Evolutionary conservation across 2,113 vertebrate species (phyloP).

Genomic region (Pomatostomus ruficeps): DNA sequence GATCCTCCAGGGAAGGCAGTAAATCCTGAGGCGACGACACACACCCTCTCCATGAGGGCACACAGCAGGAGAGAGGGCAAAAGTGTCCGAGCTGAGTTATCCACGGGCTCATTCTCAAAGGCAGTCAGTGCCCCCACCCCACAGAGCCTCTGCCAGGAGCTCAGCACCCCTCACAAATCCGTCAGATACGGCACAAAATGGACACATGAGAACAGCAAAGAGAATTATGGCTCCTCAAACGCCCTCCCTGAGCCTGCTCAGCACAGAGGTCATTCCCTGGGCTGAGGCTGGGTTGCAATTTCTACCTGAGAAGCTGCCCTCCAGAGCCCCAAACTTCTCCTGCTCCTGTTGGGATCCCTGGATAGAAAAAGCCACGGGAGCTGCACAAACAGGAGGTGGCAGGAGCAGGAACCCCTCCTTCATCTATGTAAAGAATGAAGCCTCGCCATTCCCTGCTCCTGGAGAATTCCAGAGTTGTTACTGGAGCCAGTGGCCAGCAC

Average conservation of each 20-base stretch:
- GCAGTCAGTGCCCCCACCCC: neutral
- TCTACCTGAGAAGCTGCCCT: neutral
- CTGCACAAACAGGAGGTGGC: neutral
- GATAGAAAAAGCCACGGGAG: neutral
- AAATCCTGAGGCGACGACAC: neutral
- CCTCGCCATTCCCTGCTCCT: accelerated
- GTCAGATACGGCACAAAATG: accelerated
- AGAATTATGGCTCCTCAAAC: neutral
- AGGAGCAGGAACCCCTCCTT: neutral
- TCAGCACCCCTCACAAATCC: neutral
- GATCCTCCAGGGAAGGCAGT: neutral
- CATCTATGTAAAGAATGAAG: neutral
- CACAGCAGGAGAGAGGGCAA: neutral
- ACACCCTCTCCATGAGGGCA: neutral
- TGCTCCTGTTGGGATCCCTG: neutral
- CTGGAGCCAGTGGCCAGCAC: neutral
- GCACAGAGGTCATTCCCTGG: neutral
- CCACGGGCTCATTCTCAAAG: neutral
- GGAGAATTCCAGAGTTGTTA: neutral
- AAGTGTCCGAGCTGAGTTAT: neutral
- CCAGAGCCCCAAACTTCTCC: neutral
- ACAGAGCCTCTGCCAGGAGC: neutral
- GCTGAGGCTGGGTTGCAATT: neutral
- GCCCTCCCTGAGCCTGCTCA: neutral
- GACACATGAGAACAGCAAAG: neutral